Evolutionary conservation across 2,888 invertebrate species (phyloP).

Genomic region (Amphipyra berbera): DNA sequence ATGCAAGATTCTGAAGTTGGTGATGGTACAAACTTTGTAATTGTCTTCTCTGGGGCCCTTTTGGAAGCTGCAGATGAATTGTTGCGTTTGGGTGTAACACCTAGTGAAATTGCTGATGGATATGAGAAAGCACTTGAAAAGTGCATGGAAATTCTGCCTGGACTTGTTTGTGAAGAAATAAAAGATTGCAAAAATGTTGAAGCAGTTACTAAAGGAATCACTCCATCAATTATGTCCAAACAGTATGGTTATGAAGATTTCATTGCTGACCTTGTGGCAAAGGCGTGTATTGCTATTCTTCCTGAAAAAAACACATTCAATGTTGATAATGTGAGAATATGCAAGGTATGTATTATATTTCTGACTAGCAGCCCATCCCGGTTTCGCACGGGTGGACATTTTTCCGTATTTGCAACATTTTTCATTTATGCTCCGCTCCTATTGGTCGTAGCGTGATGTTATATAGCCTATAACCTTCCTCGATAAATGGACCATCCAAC

Average conservation of each 20-base stretch:
- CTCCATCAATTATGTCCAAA: conserved; percentile 98
- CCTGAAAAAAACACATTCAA: conserved; percentile 97
- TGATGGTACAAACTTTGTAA: conserved; percentile 99
- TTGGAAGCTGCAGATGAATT: conserved; percentile 98
- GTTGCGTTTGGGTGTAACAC: conserved; percentile 98
- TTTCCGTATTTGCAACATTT: no score
- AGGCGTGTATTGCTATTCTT: conserved; percentile 96
- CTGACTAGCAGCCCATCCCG: no score
- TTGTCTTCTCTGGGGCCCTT: conserved; percentile 97
- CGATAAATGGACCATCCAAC: no score
- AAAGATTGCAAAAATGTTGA: conserved; percentile 91
- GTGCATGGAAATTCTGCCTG: conserved; percentile 96
- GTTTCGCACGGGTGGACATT: no score
- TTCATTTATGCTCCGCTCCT: no score
- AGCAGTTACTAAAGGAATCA: conserved; percentile 93
- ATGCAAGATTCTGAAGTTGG: conserved; percentile 99
- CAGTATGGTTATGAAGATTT: conserved; percentile 99
- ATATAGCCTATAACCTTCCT: no score
- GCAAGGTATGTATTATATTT: conserved; percentile 92
- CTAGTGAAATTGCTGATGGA: conserved; percentile 98
- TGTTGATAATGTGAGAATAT: conserved; percentile 99
- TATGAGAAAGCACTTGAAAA: conserved; percentile 97
- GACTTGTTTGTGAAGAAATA: conserved; percentile 94
- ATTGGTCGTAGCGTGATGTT: no score
- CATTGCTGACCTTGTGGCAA: conserved; percentile 94